Base-by-base conservation (phyloP, 2,888 invertebrate species). In the Heteromurus nitidus region DNA sequence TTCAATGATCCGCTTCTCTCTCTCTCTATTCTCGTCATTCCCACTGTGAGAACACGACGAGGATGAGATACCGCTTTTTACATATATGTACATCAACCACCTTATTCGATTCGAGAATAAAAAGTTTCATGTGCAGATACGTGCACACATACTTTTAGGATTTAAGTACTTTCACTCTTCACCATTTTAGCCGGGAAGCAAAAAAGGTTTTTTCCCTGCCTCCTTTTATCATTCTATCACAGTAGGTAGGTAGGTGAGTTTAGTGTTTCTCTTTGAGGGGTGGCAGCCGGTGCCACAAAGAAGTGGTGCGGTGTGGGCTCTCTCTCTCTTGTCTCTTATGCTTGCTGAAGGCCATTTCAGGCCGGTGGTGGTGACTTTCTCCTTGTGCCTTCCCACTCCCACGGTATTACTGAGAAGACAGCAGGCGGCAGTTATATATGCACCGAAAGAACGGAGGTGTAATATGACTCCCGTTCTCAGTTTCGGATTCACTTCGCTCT, bases 1-100 rank as follows among this genome's bases (percentile, higher is more conserved):
- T 73, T 73, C 73, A 73, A 64, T 53, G 73, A 64, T 64, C 64
- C 73, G 73, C 73, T 73, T 50, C 73, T 50, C 13, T 13, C n/a
- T n/a, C n/a, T n/a, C n/a, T n/a, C n/a, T n/a, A n/a, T n/a, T n/a
- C n/a, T n/a, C n/a, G n/a, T n/a, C n/a, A n/a, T n/a, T n/a, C n/a
- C n/a, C n/a, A n/a, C n/a, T n/a, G n/a, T n/a, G n/a, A n/a, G n/a
- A n/a, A n/a, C n/a, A n/a, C n/a, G n/a, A n/a, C n/a, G n/a, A 44
- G 44, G n/a, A 44, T n/a, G 44, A 44, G 44, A 44, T 44, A 3
- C 44, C 44, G 44, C 44, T 36, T 36, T n/a, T n/a, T n/a, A n/a
- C n/a, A n/a, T n/a, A n/a, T n/a, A n/a, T n/a, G n/a, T n/a, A n/a
- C n/a, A n/a, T n/a, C n/a, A n/a, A n/a, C n/a, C n/a, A n/a, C n/a